Conservation (phyloP, 2,113 vertebrate genomes). For the Pollachius pollachius region DNA sequence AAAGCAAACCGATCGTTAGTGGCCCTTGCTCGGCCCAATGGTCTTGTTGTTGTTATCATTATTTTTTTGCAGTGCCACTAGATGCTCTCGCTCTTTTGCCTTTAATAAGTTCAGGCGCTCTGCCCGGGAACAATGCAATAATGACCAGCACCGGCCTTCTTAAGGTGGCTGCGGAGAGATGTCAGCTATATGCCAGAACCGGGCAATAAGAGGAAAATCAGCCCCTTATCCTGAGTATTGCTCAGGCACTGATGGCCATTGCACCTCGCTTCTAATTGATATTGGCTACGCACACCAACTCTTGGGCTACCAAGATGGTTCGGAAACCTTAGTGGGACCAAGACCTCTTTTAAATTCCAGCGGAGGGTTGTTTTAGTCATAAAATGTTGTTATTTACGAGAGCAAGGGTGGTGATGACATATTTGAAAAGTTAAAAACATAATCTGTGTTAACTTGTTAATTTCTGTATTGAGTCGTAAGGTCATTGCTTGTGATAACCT, state of each 20-base stretch:
- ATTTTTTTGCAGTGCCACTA: constrained; percentile 58
- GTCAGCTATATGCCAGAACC: constrained; percentile 37
- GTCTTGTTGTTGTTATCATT: constrained; percentile 40
- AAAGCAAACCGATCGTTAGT: not conserved
- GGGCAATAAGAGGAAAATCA: constrained; percentile 27
- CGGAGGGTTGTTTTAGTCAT: no score
- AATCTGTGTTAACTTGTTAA: no score
- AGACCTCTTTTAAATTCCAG: no score
- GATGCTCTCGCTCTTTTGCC: constrained; percentile 49
- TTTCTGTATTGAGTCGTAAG: no score
- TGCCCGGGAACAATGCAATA: constrained; percentile 68
- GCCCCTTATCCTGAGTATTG: constrained; percentile 26
- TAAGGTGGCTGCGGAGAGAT: constrained; percentile 33
- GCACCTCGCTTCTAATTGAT: constrained; percentile 13
- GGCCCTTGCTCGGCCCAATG: no score
- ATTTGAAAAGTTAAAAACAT: no score
- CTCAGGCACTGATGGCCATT: constrained; percentile 22
- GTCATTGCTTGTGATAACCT: no score
- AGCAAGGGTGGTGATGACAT: no score
- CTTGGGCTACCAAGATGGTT: not conserved
- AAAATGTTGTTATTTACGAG: no score
- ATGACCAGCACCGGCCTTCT: constrained; percentile 52
- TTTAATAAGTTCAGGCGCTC: constrained; percentile 65
- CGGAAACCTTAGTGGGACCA: no score
- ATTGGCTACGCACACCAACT: constrained; percentile 14